Conservation (phyloP, 2,888 invertebrate genomes). For the Cecidostiba fungosa region DNA sequence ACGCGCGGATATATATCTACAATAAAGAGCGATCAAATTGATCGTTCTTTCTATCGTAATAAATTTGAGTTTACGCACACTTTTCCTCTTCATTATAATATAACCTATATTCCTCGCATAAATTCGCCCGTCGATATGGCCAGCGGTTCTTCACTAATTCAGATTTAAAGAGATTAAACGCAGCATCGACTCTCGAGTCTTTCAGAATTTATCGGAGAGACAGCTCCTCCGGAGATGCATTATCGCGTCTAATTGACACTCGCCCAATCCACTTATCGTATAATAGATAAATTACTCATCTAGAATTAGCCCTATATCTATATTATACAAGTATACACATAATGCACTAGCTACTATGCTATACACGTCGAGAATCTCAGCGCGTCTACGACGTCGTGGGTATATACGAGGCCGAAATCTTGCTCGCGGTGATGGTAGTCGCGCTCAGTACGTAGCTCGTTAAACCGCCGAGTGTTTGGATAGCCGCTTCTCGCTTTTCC, state of each 20-base stretch:
- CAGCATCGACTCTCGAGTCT: background rate
- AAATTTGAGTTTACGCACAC: background rate
- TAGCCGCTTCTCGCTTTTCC: slow-evolving; percentile 34
- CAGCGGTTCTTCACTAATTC: slow-evolving; percentile 10
- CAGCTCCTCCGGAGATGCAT: background rate
- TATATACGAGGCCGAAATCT: slow-evolving; percentile 46
- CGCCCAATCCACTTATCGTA: slow-evolving; percentile 35
- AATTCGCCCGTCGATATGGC: background rate
- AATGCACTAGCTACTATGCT: too few species aligned
- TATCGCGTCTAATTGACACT: background rate
- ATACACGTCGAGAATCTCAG: slow-evolving; percentile 30
- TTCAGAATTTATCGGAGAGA: background rate
- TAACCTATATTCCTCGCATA: background rate
- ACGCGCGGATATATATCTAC: background rate
- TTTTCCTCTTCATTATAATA: background rate
- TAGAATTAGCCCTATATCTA: background rate
- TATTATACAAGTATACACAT: too few species aligned
- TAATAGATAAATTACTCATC: too few species aligned
- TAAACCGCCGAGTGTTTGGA: slow-evolving; percentile 56
- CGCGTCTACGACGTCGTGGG: background rate
- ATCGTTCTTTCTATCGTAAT: background rate
- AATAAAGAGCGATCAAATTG: background rate
- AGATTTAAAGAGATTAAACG: slow-evolving; percentile 20
- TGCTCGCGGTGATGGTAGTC: background rate
- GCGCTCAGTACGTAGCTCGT: slow-evolving; percentile 45